Conservation (phyloP, 2,797 vertebrate genomes). For the Sandelia bainsii region DNA sequence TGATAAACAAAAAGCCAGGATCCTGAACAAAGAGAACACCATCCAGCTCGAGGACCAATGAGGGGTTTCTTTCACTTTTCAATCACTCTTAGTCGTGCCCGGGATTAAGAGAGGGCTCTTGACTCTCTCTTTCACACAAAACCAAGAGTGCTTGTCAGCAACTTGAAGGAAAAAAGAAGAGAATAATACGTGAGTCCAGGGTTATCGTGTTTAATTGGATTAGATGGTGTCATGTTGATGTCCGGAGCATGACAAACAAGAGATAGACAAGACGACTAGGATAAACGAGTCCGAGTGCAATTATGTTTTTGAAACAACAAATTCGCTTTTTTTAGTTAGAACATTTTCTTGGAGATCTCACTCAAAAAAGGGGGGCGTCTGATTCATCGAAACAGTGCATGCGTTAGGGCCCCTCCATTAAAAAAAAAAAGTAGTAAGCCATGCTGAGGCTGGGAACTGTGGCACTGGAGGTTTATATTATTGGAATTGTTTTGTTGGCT, state of each 20-base stretch:
- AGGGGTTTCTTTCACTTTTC: constrained; percentile 79
- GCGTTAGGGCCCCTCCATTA: background rate
- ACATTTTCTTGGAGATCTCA: background rate
- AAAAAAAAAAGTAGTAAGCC: constrained; percentile 15
- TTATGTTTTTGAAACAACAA: background rate
- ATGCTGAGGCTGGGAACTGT: constrained; percentile 32
- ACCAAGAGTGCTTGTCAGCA: constrained; percentile 82
- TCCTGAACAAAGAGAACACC: constrained; percentile 70
- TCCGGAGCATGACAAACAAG: constrained; percentile 74
- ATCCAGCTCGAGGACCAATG: constrained; percentile 71
- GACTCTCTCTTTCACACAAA: constrained; percentile 80
- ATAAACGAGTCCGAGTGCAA: background rate
- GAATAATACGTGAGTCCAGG: constrained; percentile 78
- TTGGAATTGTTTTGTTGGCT: constrained; percentile 56
- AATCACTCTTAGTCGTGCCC: constrained; percentile 72
- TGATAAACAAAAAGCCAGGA: constrained; percentile 51
- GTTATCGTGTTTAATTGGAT: constrained; percentile 88
- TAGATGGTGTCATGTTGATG: constrained; percentile 82
- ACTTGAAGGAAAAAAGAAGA: constrained; percentile 71
- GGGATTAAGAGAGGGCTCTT: constrained; percentile 81
- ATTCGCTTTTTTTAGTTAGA: background rate
- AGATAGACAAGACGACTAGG: constrained; percentile 40
- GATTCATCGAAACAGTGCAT: background rate
- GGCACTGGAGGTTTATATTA: constrained; percentile 35
- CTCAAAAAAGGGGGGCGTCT: background rate